phyloP scores from a whole-genome alignment of 2,888 invertebrate species.

The Hanleya hanleyi region DNA sequence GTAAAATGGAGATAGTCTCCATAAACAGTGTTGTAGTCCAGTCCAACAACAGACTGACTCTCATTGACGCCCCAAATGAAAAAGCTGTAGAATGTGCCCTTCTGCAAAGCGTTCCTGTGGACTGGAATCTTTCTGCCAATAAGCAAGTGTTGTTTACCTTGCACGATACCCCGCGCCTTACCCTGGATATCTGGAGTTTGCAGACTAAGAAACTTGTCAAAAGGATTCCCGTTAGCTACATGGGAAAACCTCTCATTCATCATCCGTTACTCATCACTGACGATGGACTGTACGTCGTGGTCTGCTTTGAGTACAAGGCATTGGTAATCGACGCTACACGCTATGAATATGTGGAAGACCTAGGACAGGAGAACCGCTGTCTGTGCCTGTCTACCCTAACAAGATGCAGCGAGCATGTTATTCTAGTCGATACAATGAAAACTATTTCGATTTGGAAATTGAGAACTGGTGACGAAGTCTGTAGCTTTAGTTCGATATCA shows the following conservation, averaged over 20 bases:
- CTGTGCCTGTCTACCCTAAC: slow-evolving; percentile 28
- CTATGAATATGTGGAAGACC: slow-evolving; percentile 8
- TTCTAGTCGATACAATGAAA: slow-evolving; percentile 18
- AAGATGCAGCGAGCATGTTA: slow-evolving; percentile 38
- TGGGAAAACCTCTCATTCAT: slow-evolving; percentile 3
- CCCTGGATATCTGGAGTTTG: neutral
- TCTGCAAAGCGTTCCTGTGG: neutral
- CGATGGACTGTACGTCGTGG: slow-evolving; percentile 27
- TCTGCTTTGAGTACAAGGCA: slow-evolving; percentile 21
- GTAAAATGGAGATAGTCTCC: neutral
- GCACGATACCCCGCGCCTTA: neutral
- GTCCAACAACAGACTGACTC: neutral
- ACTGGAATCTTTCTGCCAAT: neutral
- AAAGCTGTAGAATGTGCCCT: neutral
- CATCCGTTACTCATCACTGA: slow-evolving; percentile 21
- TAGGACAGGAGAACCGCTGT: slow-evolving; percentile 24
- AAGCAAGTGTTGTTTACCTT: neutral
- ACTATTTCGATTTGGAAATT: neutral
- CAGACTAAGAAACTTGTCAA: neutral
- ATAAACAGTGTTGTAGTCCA: neutral
- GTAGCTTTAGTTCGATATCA: slow-evolving; percentile 21
- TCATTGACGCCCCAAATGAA: neutral
- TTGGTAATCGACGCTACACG: slow-evolving; percentile 17
- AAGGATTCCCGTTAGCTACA: slow-evolving; percentile 9
- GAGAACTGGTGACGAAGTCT: neutral